Conservation (phyloP, 2,888 invertebrate species). For the Schizotus pectinicornis region DNA sequence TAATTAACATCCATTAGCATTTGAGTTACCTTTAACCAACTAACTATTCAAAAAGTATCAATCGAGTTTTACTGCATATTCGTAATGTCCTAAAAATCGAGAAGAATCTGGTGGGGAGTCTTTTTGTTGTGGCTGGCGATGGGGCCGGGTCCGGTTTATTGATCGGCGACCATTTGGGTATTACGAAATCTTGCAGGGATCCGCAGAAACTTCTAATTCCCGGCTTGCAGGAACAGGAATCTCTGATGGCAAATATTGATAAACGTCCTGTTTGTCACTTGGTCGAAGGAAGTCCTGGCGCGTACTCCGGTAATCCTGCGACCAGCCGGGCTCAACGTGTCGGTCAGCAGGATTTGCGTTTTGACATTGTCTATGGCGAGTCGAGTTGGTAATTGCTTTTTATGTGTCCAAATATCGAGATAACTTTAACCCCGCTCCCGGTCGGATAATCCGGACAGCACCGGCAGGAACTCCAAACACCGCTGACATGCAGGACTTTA, state of each 20-base stretch:
- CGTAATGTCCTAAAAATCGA: too few species aligned
- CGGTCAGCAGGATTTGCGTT: slow-evolving; percentile 52
- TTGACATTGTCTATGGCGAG: slow-evolving; percentile 46
- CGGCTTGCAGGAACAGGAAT: slow-evolving; percentile 33
- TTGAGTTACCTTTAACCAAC: too few species aligned
- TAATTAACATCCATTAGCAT: too few species aligned
- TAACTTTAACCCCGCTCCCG: slow-evolving; percentile 17
- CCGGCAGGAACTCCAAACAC: too few species aligned
- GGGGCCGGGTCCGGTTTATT: slow-evolving; percentile 15
- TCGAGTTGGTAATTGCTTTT: slow-evolving; percentile 49
- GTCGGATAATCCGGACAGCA: slow-evolving; percentile 4
- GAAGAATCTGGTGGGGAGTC: too few species aligned
- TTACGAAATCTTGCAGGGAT: slow-evolving; percentile 24
- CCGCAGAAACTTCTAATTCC: slow-evolving; percentile 33
- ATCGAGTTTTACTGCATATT: too few species aligned
- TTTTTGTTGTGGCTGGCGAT: not conserved
- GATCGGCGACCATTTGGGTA: slow-evolving; percentile 15
- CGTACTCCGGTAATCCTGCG: slow-evolving; percentile 40
- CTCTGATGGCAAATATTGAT: slow-evolving; percentile 48
- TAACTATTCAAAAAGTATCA: too few species aligned
- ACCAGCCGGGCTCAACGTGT: slow-evolving; percentile 44
- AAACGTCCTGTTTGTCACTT: slow-evolving; percentile 43
- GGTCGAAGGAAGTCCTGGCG: slow-evolving; percentile 35
- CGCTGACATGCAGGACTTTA: too few species aligned
- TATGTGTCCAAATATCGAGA: slow-evolving; percentile 38